These are phyloP conservation scores for Erebia ligea DNA, from an alignment of 2,888 invertebrate species.

Conservation along the genomic window DNA sequence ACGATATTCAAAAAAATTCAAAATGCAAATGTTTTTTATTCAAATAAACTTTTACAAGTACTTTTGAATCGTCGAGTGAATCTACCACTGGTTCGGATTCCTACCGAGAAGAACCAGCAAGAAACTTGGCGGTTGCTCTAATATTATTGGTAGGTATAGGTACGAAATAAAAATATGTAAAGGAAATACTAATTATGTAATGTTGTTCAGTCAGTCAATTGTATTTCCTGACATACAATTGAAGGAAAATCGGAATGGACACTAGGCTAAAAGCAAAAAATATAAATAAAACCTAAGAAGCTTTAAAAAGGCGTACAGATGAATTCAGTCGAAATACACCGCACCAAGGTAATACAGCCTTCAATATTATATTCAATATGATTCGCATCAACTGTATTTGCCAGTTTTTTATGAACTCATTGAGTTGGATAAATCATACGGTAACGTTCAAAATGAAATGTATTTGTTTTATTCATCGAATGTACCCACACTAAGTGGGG, in stretches of 20 bases:
- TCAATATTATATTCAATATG: slow-evolving; percentile 11
- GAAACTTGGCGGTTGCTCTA: too few relatives aligned
- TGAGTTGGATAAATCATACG: slow-evolving; percentile 22
- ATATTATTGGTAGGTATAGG: too few relatives aligned
- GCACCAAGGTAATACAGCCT: not conserved
- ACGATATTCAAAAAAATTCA: too few relatives aligned
- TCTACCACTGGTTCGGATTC: too few relatives aligned
- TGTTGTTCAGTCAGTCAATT: not conserved
- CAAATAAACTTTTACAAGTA: too few relatives aligned
- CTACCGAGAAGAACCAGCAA: too few relatives aligned
- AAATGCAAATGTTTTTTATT: too few relatives aligned
- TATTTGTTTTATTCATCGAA: slow-evolving; percentile 17
- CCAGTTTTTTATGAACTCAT: slow-evolving; percentile 18
- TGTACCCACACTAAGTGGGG: slow-evolving; percentile 2
- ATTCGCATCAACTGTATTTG: slow-evolving; percentile 17
- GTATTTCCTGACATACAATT: not conserved
- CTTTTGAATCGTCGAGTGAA: too few relatives aligned
- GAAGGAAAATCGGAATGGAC: not conserved
- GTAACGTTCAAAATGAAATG: slow-evolving; percentile 16
- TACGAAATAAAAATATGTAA: too few relatives aligned
- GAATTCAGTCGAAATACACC: slow-evolving; percentile 6
- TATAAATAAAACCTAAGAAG: not conserved
- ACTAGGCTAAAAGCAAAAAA: not conserved
- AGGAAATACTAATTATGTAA: not conserved
- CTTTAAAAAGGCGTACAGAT: not conserved